These are phyloP conservation scores for Polyodon spathula DNA, from an alignment of 2,113 vertebrate genomes.

Conservation along the genomic window DNA sequence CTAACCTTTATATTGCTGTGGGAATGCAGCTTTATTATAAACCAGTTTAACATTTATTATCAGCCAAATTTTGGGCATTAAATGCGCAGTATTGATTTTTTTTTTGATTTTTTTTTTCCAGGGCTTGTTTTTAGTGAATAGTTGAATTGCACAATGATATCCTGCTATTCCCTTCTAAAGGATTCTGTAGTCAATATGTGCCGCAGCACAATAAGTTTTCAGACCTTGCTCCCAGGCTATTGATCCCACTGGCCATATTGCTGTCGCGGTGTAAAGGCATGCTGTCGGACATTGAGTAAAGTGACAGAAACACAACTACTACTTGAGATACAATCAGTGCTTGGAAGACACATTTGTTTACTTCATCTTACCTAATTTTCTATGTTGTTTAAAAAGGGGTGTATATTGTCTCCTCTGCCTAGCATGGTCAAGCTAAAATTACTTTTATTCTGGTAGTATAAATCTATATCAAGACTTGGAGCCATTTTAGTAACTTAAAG, in stretches of 20 bases:
- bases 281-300: neutral
- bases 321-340: too few species aligned
- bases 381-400: too few species aligned
- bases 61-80: neutral
- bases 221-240: conserved; percentile 4
- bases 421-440: too few species aligned
- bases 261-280: neutral
- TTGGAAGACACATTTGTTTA: too few species aligned
- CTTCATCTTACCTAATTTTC: too few species aligned
- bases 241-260: neutral
- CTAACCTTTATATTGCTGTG: neutral
- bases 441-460: too few species aligned
- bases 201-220: neutral
- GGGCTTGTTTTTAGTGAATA: neutral
- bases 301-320: neutral
- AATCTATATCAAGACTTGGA: too few species aligned
- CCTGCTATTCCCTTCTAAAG: conserved; percentile 1
- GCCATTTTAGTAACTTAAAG: too few species aligned
- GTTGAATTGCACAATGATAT: neutral
- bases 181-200: conserved; percentile 3
- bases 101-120: neutral
- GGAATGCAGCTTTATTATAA: neutral
- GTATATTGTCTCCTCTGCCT: too few species aligned
- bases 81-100: neutral
- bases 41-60: neutral